Percentiles rank a stretch among this genome's conserved stretches.
Evolutionary conservation across 2,113 vertebrate genomes (phyloP).

Genomic region (Hydrolagus affinis): DNA sequence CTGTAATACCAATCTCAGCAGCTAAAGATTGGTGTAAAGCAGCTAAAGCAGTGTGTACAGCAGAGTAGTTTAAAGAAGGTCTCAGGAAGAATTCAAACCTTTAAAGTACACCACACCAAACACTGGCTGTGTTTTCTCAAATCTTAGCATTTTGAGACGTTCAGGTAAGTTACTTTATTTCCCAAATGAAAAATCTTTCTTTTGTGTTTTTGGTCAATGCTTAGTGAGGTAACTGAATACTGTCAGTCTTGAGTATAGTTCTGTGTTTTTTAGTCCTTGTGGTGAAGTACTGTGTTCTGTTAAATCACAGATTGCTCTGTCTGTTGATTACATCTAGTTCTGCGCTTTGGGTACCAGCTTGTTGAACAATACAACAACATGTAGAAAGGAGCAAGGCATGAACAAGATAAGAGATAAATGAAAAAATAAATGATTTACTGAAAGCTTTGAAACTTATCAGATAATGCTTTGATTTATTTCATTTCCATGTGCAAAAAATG

Average conservation of each 20-base stretch:
- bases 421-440: background rate
- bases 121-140: background rate
- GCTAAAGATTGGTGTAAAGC: no score
- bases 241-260: background rate
- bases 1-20: background rate
- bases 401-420: background rate
- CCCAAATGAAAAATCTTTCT: background rate
- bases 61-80: slow-evolving; percentile 1
- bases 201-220: background rate
- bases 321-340: background rate
- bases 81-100: background rate
- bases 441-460: background rate
- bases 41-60: background rate
- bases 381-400: background rate
- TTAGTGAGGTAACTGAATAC: background rate
- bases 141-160: background rate
- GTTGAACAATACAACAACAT: background rate
- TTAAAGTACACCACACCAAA: slow-evolving; percentile 3
- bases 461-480: background rate
- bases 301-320: background rate
- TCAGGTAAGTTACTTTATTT: slow-evolving; percentile 16
- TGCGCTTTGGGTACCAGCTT: background rate
- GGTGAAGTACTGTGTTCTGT: background rate
- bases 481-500: background rate
- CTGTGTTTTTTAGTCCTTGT: background rate